These are phyloP conservation scores for Okamejei kenojei DNA, from an alignment of 2,797 vertebrate species.

Conservation along the genomic window DNA sequence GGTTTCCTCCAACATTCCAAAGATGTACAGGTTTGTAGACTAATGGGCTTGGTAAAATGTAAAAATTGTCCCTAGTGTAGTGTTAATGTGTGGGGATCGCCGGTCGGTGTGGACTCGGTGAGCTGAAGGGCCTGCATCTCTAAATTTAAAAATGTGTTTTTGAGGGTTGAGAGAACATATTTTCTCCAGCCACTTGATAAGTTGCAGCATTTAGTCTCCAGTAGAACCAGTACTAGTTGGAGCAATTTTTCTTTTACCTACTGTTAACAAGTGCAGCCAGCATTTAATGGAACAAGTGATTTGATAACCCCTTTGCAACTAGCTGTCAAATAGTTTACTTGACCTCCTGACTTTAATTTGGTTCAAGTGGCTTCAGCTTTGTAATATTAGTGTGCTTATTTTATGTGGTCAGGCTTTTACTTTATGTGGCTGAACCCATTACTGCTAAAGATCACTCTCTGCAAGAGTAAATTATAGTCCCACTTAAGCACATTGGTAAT, in stretches of 20 bases:
- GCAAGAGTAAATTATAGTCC: background rate
- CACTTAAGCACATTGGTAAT: background rate
- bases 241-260: background rate
- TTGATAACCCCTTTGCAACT: background rate
- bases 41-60: too few relatives aligned
- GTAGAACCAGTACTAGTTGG: background rate
- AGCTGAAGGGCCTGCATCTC: too few relatives aligned
- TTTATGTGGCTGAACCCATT: background rate
- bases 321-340: background rate
- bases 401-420: background rate
- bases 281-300: background rate
- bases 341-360: background rate
- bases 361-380: background rate
- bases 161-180: background rate
- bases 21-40: too few relatives aligned
- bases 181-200: background rate
- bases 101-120: too few relatives aligned
- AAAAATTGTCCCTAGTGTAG: too few relatives aligned
- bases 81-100: too few relatives aligned
- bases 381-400: background rate
- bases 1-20: too few relatives aligned
- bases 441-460: background rate
- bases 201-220: background rate
- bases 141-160: background rate
- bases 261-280: background rate